Percentiles rank a stretch among this genome's conserved stretches.
Evolutionary conservation across 2,888 invertebrate genomes (phyloP).

Genomic region (Laothoe populi): DNA sequence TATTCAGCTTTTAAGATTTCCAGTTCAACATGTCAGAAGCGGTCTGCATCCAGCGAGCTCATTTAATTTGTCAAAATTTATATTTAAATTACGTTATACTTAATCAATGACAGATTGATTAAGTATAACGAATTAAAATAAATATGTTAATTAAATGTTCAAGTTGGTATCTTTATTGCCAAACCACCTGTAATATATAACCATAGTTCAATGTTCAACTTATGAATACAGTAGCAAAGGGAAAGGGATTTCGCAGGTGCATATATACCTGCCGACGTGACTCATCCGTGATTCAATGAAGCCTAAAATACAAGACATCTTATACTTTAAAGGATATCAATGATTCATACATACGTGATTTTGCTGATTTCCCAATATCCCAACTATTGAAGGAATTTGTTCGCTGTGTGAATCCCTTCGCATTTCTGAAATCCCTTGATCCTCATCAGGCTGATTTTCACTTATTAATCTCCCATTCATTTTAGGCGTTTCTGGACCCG

Average conservation of each 20-base stretch:
- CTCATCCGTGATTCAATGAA: constrained; percentile 9
- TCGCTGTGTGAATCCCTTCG: constrained; percentile 72
- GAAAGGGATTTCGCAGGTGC: constrained; percentile 28
- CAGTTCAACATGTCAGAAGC: no score
- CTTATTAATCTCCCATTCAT: constrained; percentile 55
- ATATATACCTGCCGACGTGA: constrained; percentile 19
- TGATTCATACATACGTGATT: constrained; percentile 74
- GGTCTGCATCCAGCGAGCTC: no score
- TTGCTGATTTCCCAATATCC: constrained; percentile 81
- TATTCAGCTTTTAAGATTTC: no score
- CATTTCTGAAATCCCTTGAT: constrained; percentile 48
- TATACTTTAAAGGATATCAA: constrained; percentile 5
- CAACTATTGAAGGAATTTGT: constrained; percentile 78
- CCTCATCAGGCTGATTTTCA: constrained; percentile 51
- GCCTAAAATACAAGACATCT: not conserved
- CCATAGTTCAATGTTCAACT: not conserved
- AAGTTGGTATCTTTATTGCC: constrained; percentile 6
- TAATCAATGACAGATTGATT: not conserved
- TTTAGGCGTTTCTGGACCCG: constrained; percentile 40
- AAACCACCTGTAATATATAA: constrained; percentile 29
- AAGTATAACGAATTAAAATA: not conserved
- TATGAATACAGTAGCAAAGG: constrained; percentile 23
- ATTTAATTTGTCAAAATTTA: no score
- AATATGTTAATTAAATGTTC: not conserved
- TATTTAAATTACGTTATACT: no score